Conservation (phyloP, 2,113 vertebrate genomes). For the Climacteris rufus region DNA sequence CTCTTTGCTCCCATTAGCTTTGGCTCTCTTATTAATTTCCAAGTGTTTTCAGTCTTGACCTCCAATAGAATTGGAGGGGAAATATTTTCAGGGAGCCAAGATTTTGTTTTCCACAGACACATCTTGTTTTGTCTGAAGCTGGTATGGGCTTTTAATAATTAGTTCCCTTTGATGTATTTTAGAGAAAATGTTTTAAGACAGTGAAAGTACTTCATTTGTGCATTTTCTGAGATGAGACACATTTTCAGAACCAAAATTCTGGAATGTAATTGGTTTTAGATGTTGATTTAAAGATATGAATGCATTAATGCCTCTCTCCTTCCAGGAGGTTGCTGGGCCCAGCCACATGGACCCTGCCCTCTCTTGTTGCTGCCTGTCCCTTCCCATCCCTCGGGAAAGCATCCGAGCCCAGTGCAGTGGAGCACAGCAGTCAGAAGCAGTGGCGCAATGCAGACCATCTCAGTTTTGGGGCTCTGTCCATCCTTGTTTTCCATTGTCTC, state of each 20-base stretch:
- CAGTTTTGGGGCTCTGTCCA: background rate
- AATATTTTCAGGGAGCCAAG: background rate
- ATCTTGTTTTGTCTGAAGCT: background rate
- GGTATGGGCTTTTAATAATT: background rate
- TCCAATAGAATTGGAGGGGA: background rate
- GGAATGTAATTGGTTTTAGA: background rate
- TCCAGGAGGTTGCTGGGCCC: accelerated
- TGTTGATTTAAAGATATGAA: background rate
- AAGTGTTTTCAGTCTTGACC: background rate
- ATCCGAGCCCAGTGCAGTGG: accelerated
- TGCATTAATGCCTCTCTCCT: background rate
- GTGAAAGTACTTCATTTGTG: background rate
- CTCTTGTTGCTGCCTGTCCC: background rate
- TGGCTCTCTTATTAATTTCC: background rate
- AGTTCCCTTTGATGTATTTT: background rate
- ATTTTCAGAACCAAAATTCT: background rate
- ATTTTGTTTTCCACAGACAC: background rate
- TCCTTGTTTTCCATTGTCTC: background rate
- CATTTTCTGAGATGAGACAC: background rate
- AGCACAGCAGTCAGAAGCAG: background rate
- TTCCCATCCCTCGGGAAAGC: accelerated
- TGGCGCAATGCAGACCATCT: accelerated
- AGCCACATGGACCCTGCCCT: background rate
- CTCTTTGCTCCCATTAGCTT: background rate
- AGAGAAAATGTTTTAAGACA: background rate